A percentile compares a stretch with the other conserved stretches of the same genome.
Evolutionary conservation across 2,113 vertebrate species (phyloP).

Genomic region (Nestor notabilis): DNA sequence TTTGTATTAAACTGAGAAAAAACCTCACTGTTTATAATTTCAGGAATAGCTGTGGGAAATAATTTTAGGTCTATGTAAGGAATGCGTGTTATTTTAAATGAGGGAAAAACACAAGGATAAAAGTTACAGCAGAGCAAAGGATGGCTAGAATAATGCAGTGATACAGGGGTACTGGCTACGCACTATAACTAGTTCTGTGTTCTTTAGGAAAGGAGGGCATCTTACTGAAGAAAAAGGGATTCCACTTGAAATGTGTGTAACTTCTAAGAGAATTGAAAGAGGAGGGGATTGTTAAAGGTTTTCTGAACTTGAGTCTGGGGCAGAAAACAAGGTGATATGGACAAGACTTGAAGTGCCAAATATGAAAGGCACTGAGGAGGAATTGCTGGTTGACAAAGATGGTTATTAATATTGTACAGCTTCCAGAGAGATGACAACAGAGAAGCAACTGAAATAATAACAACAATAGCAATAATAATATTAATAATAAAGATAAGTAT

Average conservation of each 20-base stretch:
- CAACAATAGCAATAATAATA: neutral
- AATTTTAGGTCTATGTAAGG: neutral
- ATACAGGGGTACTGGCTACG: neutral
- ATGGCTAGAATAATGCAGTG: neutral
- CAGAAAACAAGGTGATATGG: neutral
- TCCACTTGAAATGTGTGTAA: neutral
- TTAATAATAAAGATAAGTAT: neutral
- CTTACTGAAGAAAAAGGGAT: neutral
- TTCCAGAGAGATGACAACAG: neutral
- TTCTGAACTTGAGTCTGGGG: neutral
- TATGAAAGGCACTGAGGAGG: neutral
- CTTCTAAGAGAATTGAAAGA: neutral
- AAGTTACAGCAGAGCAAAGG: neutral
- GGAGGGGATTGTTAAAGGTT: neutral
- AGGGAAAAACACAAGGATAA: constrained; percentile 37
- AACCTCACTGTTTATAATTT: constrained; percentile 4
- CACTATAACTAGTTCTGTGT: neutral
- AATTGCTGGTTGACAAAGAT: neutral
- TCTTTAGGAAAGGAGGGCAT: neutral
- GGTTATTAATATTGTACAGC: neutral
- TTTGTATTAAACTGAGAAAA: constrained; percentile 29
- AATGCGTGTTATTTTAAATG: constrained; percentile 29
- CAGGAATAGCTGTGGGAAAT: constrained; percentile 41
- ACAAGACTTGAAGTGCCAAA: neutral
- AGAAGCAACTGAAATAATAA: neutral